These are phyloP conservation scores for Eupithecia inturbata DNA, from an alignment of 2,888 invertebrate genomes.

Conservation along the genomic window DNA sequence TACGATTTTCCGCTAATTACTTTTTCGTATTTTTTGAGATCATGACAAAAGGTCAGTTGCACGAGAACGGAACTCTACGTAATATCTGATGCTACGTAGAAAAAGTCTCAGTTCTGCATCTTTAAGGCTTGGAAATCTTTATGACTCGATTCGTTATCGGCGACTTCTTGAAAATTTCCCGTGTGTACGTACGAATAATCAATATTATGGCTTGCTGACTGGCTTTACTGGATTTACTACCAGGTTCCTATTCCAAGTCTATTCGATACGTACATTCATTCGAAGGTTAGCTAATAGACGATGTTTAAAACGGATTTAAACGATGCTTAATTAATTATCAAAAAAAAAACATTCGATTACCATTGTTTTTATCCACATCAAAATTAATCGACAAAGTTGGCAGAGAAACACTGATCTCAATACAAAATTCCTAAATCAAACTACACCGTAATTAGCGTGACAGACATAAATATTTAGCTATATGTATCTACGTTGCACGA, in stretches of 20 bases:
- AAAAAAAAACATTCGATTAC: no score
- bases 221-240: not conserved
- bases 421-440: not conserved
- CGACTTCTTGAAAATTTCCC: not conserved
- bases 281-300: no score
- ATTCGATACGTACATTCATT: not conserved
- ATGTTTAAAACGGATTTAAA: no score
- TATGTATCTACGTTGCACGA: not conserved
- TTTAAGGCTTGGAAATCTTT: no score
- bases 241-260: not conserved
- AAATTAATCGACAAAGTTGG: not conserved
- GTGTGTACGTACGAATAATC: no score
- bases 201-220: not conserved
- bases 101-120: not conserved
- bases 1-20: slow-evolving; percentile 2
- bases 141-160: not conserved
- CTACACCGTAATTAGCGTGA: not conserved
- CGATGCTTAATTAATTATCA: no score
- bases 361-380: not conserved
- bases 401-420: not conserved
- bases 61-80: not conserved
- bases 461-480: not conserved
- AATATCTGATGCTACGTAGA: not conserved
- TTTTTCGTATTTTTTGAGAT: not conserved
- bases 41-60: not conserved